Evolutionary conservation across 2,113 vertebrate genomes (phyloP), one percentile per base, ranked within the genome.

Genomic region (Ginglymostoma cirratum): DNA sequence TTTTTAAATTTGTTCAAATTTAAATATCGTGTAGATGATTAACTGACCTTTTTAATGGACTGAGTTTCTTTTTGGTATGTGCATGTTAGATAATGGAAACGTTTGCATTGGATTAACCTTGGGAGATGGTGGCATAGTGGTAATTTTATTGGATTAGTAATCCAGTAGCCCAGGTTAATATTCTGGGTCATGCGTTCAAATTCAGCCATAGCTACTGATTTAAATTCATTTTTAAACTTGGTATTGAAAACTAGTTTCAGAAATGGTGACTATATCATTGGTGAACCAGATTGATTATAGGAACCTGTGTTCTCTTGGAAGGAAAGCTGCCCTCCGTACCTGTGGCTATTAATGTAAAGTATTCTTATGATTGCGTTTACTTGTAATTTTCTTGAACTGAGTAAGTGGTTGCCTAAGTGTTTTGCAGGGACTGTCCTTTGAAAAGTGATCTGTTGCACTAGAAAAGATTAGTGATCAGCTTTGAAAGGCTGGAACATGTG

Each of bases 401-500:
- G 21, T 87, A 15, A 89, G 52, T 89, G 24, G 24, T 86, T 86
- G 83, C 23, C 38, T 3, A 2, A 10, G 8, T 23, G 30, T 48
- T 89, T 48, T 87, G 23, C 10, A 87, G 45, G 45, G 3, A 7
- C 85, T 52, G 8, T 48, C 52, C 85, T 55, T 87, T 87, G 85
- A 87, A 89, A 89, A 89, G 86, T 48, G 48, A 89, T 87, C 48
- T 89, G 48, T 89, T 89, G 24, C 86, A 89, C 23, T 55, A 12
- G 48, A 89, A 5, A 42, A 83, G 38, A 42, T 42, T 83, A 83
- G 38, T 42, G 7, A 30, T 89, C 48, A 27, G 45, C 12, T 83
- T 52, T 89, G 86, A 52, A 89, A 89, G 86, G 24, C 86, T 55
- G 86, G 48, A 89, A 23, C 86, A 89, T 52, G 48, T 89, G 86